Conservation (phyloP, 2,113 vertebrate species). For the Megaptera novaeangliae region DNA sequence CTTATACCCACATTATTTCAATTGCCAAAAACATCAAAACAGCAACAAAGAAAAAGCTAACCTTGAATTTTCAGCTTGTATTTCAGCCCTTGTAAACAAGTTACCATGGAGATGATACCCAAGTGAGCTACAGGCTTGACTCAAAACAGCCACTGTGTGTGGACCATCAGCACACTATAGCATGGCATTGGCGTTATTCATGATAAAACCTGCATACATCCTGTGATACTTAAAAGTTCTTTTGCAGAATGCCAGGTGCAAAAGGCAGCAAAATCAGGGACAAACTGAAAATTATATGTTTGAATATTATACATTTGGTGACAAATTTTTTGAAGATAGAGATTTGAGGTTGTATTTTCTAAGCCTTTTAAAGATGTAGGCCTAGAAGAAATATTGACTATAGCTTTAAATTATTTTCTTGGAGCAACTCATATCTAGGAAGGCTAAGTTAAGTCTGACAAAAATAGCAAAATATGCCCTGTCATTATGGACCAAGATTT, state of each 20-base stretch:
- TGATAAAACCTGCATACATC: conserved; percentile 42
- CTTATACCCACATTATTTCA: conserved; percentile 79
- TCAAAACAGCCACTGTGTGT: conserved; percentile 74
- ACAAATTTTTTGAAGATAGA: conserved; percentile 5
- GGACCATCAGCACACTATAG: conserved; percentile 70
- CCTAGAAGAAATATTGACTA: conserved; percentile 45
- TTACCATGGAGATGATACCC: conserved; percentile 85
- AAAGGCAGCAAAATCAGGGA: conserved; percentile 22
- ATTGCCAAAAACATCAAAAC: conserved; percentile 84
- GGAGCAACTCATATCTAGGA: conserved; percentile 50
- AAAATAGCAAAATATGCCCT: conserved; percentile 53
- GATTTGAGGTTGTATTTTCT: conserved; percentile 13
- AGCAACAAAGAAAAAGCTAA: conserved; percentile 83
- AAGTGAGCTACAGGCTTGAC: conserved; percentile 77
- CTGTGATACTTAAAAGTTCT: conserved; percentile 51
- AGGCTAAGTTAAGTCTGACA: neutral
- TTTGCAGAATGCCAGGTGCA: neutral
- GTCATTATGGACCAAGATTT: neutral
- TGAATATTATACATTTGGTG: conserved; percentile 57
- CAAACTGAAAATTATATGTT: conserved; percentile 45
- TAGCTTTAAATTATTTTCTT: conserved; percentile 60
- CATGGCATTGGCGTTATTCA: conserved; percentile 51
- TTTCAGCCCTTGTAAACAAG: conserved; percentile 84
- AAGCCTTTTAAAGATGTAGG: conserved; percentile 20
- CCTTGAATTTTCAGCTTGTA: conserved; percentile 84